Evolutionary conservation across 2,888 invertebrate genomes (phyloP), one percentile per base, ranked within the genome.

Genomic region (Phlogophora meticulosa): DNA sequence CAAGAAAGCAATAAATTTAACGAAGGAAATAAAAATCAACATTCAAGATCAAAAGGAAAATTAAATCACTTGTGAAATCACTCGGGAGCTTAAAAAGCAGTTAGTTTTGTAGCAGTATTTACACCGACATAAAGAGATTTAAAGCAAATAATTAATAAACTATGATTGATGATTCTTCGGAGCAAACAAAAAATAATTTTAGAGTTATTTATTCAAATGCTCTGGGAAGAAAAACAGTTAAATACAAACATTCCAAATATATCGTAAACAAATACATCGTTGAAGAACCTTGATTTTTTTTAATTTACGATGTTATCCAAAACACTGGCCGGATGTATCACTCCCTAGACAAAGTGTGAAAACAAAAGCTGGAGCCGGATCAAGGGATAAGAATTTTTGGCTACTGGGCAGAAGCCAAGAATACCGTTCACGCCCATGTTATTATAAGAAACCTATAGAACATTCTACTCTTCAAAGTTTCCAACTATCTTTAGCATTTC

Each of bases 351-450:
- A 71, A 72, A 63, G 56, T 74, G 53, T 83, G 87, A 87, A 90
- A 91, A 88, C 88, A 89, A 88, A 86, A 85, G 79, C 82, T 87
- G 83, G 69, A 81, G 79, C 66, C 80, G 83, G 79, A 88, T 89
- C 88, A 91, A 90, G 90, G 88, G 85, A 90, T 53, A 36, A 61
- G 85, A 69, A 80, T 80, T 88, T 78, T 91, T 94, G 94, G 94
- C 93, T 88, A 76, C 68, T 32, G 61, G 48, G 83, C 89, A 87
- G 87, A 90, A 87, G 88, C 87, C 90, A 82, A 85, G 83, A 88
- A 86, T 87, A 84, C 78, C 80, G 72, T 81, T 80, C 80, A 80
- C 84, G 73, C 82, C 80, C 80, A 83, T 79, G 73, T 80, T 79
- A 76, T 83, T 84, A 72, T 72, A 80, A 73, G 65, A 79, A 78